Evolutionary conservation across 2,113 vertebrate species (phyloP), one percentile per base, ranked within the genome.

Genomic region (Trichomycterus rosablanca): DNA sequence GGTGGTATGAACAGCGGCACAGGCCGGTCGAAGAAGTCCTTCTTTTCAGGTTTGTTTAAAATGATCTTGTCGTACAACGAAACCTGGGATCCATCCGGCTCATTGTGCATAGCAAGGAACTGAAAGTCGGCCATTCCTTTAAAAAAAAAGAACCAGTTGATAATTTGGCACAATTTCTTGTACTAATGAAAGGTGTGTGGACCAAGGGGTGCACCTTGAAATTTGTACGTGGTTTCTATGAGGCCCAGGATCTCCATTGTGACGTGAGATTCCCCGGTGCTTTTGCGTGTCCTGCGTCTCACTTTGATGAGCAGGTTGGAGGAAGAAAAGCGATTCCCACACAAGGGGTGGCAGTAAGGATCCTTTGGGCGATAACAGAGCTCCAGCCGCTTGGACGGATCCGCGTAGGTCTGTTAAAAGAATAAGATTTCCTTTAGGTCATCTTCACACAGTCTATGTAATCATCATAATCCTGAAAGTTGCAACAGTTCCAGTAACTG

Each of bases 21-120:
- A 0, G 90, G 84, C 40, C 75, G 82, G 10, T 94, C 86, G 67
- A 97, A 99, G 76, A 92, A 99, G 0, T 85, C 85, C 30, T 93
- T 89, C 69, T 88, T 95, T 76, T 98, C 90, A 0, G 89, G 85
- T 65, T 89, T 90, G 24, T 83, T 80, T 69, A 99, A 83, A 35
- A 97, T 80, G 16, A 99, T 82, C 67, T 90, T 90, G 78, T 97
- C 80, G 0, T 99, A 99, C 80, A 99, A 83, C 1, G 96, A 97
- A 1, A 37, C 60, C 5, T 80, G 81, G 6, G 72, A 79, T 57
- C 87, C 88, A 0, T 75, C 80, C 0, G 78, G 62, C 0, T 86
- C 80, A 1, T 84, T 87, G 61, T 94, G 87, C 63, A 93, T 75
- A 0, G 93, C 94, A 19, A 99, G 76, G 73, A 88, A 98, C 80